Evolutionary conservation across 2,888 invertebrate genomes (phyloP), one percentile per base, ranked within the genome.

Genomic region (Formica aserva): DNA sequence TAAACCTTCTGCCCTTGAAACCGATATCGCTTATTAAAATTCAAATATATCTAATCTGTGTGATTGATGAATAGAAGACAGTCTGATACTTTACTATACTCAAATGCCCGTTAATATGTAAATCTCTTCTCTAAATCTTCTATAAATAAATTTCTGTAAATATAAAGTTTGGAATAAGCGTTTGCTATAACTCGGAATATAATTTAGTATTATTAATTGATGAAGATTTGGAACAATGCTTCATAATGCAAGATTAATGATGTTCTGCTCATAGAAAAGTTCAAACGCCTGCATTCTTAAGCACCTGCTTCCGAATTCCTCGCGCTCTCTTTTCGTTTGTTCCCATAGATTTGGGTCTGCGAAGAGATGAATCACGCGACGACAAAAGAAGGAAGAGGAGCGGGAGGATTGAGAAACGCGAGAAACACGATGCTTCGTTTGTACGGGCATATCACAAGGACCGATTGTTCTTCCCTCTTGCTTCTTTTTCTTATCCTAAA

Each of bases 391-490:
- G 52, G 45, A 82, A 78, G 57, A 80, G 52, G 57, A 63, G 72
- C 76, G 74, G 52, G 83, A 81, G 77, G 81, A 72, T 66, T 84
- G 80, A 81, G 82, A 87, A 85, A 89, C 86, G 83, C 84, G 88
- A 83, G 83, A 87, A 92, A 89, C 92, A 91, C 86, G 87, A 69
- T 85, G 87, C 78, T 87, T 87, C 85, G 87, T 85, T 89, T 87
- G 90, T 89, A 89, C 84, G 81, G 87, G 87, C 88, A 89, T 90
- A 91, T 89, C 88, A 85, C 87, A 65, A 77, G 84, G 55, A 15
- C 85, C 92, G 91, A 92, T 92, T 92, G 92, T 92, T 87, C 90
- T 88, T 86, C 67, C 82, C 86, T 87, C 71, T 82, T 11, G 38
- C 29, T 65, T 60, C 71, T 75, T 78, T 80, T 82, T 80, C 83